These are phyloP conservation scores for Molorchus minor DNA, from an alignment of 2,888 invertebrate species.

Conservation along the genomic window DNA sequence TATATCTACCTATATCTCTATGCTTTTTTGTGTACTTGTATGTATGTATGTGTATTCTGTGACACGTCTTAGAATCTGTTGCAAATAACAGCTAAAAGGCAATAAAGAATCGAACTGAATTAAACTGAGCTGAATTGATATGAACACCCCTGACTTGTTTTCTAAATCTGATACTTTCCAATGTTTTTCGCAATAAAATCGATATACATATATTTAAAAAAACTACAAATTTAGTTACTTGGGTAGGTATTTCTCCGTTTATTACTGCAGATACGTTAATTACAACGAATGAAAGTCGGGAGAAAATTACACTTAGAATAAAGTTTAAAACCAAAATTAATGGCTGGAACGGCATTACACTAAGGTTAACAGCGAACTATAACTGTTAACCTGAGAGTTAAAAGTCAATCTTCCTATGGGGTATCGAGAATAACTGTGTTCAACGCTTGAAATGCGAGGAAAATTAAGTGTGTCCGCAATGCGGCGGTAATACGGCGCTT, in stretches of 20 bases:
- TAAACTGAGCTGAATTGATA: too few relatives aligned
- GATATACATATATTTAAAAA: too few relatives aligned
- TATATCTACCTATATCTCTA: too few relatives aligned
- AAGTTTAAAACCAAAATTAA: slow-evolving; percentile 13
- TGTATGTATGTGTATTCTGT: too few relatives aligned
- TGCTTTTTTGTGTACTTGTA: too few relatives aligned
- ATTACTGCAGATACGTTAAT: slow-evolving; percentile 23
- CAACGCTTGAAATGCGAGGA: slow-evolving; percentile 25
- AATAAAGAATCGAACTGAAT: too few relatives aligned
- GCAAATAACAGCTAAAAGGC: too few relatives aligned
- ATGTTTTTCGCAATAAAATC: too few relatives aligned
- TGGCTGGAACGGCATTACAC: slow-evolving; percentile 18
- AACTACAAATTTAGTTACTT: too few relatives aligned
- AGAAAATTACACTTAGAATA: neutral
- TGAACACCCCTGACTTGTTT: too few relatives aligned
- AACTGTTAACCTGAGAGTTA: slow-evolving; percentile 27
- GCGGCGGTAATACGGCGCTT: slow-evolving; percentile 23
- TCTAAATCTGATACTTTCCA: too few relatives aligned
- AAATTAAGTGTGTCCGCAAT: slow-evolving; percentile 34
- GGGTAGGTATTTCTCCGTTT: slow-evolving; percentile 14
- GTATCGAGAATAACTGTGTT: slow-evolving; percentile 28
- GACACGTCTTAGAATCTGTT: too few relatives aligned
- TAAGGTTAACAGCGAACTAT: slow-evolving; percentile 25
- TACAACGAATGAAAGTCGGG: slow-evolving; percentile 5
- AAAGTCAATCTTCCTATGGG: slow-evolving; percentile 22